These are phyloP conservation scores for Caenorhabditis imperialis DNA, from an alignment of 2,888 invertebrate genomes.

Conservation along the genomic window DNA sequence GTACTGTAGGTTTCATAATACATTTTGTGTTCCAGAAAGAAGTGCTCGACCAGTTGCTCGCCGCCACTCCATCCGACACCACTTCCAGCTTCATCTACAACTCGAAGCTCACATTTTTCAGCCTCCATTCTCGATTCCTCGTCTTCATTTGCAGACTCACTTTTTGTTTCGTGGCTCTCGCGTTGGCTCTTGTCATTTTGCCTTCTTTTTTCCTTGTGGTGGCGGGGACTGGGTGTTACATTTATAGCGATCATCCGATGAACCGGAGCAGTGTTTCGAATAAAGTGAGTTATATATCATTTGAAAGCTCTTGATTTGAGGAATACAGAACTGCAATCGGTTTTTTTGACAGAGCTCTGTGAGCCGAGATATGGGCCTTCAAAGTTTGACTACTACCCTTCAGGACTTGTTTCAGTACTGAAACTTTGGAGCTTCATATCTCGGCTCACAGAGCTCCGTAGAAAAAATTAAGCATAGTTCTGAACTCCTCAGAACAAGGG, in stretches of 20 bases:
- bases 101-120: slow-evolving; percentile 18
- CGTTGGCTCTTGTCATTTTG: slow-evolving; percentile 29
- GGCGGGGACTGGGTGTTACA: slow-evolving; percentile 57
- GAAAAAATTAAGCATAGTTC: neutral
- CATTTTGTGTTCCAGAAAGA: slow-evolving; percentile 27
- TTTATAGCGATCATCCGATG: slow-evolving; percentile 63
- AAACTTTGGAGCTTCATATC: neutral
- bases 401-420: no score
- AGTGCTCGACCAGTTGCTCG: slow-evolving; percentile 32
- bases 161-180: slow-evolving; percentile 33
- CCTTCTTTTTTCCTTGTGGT: slow-evolving; percentile 46
- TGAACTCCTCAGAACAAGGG: neutral
- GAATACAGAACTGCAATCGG: no score
- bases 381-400: no score
- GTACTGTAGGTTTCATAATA: no score
- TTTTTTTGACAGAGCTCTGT: no score
- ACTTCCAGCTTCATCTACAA: slow-evolving; percentile 5
- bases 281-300: no score
- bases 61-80: neutral
- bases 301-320: no score
- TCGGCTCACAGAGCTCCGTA: neutral
- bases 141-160: slow-evolving; percentile 36
- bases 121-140: slow-evolving; percentile 37
- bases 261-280: slow-evolving; percentile 58
- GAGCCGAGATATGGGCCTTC: no score